Conservation (phyloP, 2,113 vertebrate species). For the Paracanthobrama guichenoti region DNA sequence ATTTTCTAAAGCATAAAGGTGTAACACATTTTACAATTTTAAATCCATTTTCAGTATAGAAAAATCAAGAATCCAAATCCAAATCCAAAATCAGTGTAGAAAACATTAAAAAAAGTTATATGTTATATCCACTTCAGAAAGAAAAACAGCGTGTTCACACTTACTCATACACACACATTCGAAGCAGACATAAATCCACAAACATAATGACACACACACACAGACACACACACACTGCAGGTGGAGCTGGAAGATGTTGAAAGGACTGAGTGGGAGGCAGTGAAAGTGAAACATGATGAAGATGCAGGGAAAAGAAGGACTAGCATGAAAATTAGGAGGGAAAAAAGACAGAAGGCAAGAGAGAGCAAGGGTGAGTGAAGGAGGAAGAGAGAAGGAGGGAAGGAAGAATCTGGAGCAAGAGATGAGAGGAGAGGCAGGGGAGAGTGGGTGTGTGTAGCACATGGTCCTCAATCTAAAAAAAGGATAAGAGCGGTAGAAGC, state of each 20-base stretch:
- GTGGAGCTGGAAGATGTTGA: slow-evolving; percentile 48
- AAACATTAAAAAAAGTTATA: neutral
- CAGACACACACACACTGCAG: neutral
- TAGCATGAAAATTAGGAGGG: slow-evolving; percentile 24
- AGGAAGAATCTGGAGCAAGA: slow-evolving; percentile 74
- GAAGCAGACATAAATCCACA: neutral
- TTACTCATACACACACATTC: slow-evolving; percentile 22
- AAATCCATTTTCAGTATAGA: too few relatives aligned
- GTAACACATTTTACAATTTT: neutral
- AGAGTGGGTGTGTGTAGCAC: slow-evolving; percentile 54
- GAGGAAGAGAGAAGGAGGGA: slow-evolving; percentile 60
- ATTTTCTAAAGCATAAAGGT: neutral
- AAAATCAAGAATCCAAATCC: too few relatives aligned
- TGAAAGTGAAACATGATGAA: slow-evolving; percentile 51
- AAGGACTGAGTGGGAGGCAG: slow-evolving; percentile 52
- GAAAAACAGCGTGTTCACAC: neutral
- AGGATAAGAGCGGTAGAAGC: slow-evolving; percentile 19
- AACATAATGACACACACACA: neutral
- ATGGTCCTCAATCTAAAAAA: slow-evolving; percentile 41
- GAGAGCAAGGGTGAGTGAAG: neutral
- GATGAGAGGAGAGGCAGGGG: slow-evolving; percentile 36
- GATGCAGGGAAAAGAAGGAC: slow-evolving; percentile 41
- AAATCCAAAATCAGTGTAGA: neutral
- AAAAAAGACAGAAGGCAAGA: slow-evolving; percentile 21
- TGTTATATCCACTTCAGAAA: neutral